Percentiles rank a stretch among this genome's conserved stretches.
Evolutionary conservation across 2,888 invertebrate species (phyloP).

Genomic region (Zelleria hepariella): DNA sequence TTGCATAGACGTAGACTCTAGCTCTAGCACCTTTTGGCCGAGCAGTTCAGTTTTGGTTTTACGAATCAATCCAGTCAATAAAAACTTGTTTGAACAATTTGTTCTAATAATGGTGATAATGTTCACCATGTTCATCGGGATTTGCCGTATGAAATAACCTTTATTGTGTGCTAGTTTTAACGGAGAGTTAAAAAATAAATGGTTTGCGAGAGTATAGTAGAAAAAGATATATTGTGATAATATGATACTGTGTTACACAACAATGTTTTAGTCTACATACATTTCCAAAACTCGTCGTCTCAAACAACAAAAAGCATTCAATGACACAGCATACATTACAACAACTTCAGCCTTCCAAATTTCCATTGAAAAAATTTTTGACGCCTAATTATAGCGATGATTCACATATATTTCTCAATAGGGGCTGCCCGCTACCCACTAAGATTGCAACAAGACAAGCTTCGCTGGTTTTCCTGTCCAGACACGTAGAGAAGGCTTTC

Average conservation of each 20-base stretch:
- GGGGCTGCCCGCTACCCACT: conserved; percentile 20
- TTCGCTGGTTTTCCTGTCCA: conserved; percentile 46
- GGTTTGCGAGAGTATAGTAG: no score
- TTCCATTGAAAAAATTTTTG: not conserved
- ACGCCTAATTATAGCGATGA: conserved; percentile 2
- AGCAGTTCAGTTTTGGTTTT: not conserved
- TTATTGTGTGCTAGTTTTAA: no score
- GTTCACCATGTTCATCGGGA: no score
- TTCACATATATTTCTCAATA: conserved; percentile 26
- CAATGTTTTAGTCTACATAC: no score
- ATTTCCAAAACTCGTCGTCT: no score
- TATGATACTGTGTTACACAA: no score
- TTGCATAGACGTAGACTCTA: not conserved
- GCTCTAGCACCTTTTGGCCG: not conserved
- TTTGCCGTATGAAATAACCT: no score
- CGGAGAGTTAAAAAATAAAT: no score
- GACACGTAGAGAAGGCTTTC: conserved; percentile 31
- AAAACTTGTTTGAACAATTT: not conserved
- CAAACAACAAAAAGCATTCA: no score
- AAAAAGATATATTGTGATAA: no score
- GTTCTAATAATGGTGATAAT: no score
- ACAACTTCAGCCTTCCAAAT: not conserved
- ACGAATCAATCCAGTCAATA: not conserved
- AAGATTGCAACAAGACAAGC: conserved; percentile 16
- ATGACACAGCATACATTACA: no score